phyloP scores from a whole-genome alignment of 2,113 vertebrate species.

The Amia ocellicauda region DNA sequence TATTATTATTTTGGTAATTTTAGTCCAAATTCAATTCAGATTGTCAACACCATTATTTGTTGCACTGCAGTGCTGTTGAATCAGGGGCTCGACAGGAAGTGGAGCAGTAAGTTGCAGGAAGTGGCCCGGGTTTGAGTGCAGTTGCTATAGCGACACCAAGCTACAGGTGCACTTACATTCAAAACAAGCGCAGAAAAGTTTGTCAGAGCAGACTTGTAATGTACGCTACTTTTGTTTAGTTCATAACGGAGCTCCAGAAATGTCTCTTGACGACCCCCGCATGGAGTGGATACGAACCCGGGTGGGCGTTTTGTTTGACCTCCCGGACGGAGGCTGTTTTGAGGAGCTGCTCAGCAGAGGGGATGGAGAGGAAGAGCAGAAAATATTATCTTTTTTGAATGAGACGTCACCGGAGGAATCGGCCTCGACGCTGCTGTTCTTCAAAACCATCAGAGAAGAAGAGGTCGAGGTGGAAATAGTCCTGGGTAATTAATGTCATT shows the following conservation, averaged over 20 bases:
- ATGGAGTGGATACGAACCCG: constrained; percentile 77
- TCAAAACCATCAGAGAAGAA: constrained; percentile 50
- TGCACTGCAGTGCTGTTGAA: too few relatives aligned
- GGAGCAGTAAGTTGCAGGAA: neutral
- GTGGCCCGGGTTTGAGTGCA: neutral
- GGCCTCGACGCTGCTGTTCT: constrained; percentile 65
- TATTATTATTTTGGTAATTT: too few relatives aligned
- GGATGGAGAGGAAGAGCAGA: constrained; percentile 58
- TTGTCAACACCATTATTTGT: too few relatives aligned
- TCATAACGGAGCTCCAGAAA: too few relatives aligned
- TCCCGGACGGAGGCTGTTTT: constrained; percentile 60
- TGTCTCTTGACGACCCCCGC: constrained; percentile 72
- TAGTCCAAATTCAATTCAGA: too few relatives aligned
- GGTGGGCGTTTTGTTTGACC: constrained; percentile 50
- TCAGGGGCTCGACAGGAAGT: too few relatives aligned
- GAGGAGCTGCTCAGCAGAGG: constrained; percentile 73
- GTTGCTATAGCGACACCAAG: constrained; percentile 35
- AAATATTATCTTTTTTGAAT: constrained; percentile 69
- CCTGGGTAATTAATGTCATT: constrained; percentile 50
- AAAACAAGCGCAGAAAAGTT: neutral
- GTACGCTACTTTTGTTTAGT: neutral
- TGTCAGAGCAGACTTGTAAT: neutral
- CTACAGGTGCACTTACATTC: neutral
- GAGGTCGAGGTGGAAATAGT: constrained; percentile 54
- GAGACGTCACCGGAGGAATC: constrained; percentile 41